These are phyloP conservation scores for Archegozetes longisetosus DNA, from an alignment of 1,140 invertebrate genomes.

Conservation along the genomic window DNA sequence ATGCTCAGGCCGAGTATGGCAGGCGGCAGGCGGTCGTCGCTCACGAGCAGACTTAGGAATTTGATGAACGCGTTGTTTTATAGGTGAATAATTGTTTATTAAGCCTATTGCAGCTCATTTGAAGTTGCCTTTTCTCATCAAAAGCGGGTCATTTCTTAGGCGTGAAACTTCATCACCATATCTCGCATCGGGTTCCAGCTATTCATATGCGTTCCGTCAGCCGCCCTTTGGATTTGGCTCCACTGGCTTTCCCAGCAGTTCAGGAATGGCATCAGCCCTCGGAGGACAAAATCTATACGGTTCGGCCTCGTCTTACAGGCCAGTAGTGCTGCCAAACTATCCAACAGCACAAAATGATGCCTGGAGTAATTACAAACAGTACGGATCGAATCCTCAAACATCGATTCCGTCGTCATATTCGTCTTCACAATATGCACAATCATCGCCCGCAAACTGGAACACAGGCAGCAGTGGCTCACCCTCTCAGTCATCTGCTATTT, in stretches of 20 bases:
- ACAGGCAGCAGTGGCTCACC: not conserved
- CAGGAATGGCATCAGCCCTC: not conserved
- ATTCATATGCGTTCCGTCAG: constrained; percentile 7
- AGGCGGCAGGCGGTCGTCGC: not conserved
- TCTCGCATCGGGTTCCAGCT: constrained; percentile 1
- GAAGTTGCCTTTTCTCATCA: not conserved
- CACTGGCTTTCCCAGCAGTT: no score
- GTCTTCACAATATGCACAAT: no score
- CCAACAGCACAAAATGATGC: not conserved
- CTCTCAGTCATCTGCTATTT: not conserved
- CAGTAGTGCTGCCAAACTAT: constrained; percentile 4
- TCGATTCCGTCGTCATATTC: not conserved
- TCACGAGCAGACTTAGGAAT: constrained; percentile 6
- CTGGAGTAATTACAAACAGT: not conserved
- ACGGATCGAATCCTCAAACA: not conserved
- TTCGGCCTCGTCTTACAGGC: constrained; percentile 3
- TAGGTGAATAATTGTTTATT: not conserved
- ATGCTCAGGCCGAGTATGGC: not conserved
- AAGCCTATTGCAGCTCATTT: not conserved
- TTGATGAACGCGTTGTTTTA: constrained; percentile 13
- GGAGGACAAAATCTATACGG: not conserved
- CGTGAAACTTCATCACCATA: constrained; percentile 5
- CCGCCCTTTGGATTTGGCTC: constrained; percentile 8
- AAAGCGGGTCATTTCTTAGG: not conserved
- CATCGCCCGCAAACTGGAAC: not conserved